Evolutionary conservation across 2,113 vertebrate genomes (phyloP).

Genomic region (Cyprinus carpio): DNA sequence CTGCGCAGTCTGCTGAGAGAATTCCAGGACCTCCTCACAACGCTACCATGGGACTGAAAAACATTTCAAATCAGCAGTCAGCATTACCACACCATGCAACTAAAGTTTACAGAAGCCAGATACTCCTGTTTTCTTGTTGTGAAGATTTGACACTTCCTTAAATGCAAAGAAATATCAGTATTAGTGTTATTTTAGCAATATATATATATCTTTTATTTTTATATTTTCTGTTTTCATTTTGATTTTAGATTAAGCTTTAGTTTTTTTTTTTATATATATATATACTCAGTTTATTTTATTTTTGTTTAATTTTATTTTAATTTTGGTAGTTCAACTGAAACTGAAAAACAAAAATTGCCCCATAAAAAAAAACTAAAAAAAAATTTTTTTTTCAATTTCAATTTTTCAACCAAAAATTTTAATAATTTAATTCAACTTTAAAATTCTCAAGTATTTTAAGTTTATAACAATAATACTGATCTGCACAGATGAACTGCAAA

Average conservation of each 20-base stretch:
- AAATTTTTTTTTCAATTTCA: too few relatives aligned
- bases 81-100: not conserved
- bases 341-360: too few relatives aligned
- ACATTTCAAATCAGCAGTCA: constrained; percentile 1
- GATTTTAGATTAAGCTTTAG: too few relatives aligned
- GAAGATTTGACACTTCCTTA: not conserved
- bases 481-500: too few relatives aligned
- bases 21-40: constrained; percentile 15
- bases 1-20: not conserved
- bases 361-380: too few relatives aligned
- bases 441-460: not conserved
- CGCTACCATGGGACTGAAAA: constrained; percentile 22
- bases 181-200: not conserved
- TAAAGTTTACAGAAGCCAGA: not conserved
- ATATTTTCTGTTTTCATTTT: not conserved
- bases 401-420: too few relatives aligned
- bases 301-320: too few relatives aligned
- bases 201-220: not conserved
- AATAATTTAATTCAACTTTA: not conserved
- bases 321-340: too few relatives aligned
- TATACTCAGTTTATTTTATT: too few relatives aligned
- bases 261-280: too few relatives aligned
- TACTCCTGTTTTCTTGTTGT: not conserved
- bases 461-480: too few relatives aligned
- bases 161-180: not conserved